Evolutionary conservation across 2,113 vertebrate genomes (phyloP).

Genomic region (Pluvianellus socialis): DNA sequence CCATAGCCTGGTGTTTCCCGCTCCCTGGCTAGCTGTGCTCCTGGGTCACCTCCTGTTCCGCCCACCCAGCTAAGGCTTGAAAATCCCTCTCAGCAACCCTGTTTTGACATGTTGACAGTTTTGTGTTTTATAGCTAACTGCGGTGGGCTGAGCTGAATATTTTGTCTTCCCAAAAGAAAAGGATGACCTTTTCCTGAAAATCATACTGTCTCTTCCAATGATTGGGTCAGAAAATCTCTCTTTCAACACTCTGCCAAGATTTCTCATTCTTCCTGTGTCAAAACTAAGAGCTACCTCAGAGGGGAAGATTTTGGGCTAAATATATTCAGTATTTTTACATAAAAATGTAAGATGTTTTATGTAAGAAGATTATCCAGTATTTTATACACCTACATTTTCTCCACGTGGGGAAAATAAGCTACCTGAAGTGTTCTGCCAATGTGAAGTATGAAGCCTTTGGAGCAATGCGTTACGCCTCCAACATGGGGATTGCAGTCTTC

Average conservation of each 20-base stretch:
- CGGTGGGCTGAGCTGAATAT: neutral
- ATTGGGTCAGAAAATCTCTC: neutral
- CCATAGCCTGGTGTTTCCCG: neutral
- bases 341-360: constrained; percentile 1
- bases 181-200: neutral
- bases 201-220: neutral
- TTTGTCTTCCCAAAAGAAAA: neutral
- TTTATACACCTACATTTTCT: constrained; percentile 13
- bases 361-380: constrained; percentile 1
- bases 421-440: neutral
- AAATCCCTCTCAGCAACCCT: neutral
- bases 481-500: neutral
- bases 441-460: neutral
- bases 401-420: neutral
- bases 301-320: constrained; percentile 4
- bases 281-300: neutral
- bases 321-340: neutral
- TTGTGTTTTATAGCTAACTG: neutral
- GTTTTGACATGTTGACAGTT: neutral
- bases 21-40: neutral
- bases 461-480: neutral
- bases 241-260: neutral
- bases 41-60: neutral
- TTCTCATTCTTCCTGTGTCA: neutral
- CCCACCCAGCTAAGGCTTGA: neutral